These are phyloP conservation scores for Lacanobia oleracea DNA, from an alignment of 2,888 invertebrate genomes.

Conservation along the genomic window DNA sequence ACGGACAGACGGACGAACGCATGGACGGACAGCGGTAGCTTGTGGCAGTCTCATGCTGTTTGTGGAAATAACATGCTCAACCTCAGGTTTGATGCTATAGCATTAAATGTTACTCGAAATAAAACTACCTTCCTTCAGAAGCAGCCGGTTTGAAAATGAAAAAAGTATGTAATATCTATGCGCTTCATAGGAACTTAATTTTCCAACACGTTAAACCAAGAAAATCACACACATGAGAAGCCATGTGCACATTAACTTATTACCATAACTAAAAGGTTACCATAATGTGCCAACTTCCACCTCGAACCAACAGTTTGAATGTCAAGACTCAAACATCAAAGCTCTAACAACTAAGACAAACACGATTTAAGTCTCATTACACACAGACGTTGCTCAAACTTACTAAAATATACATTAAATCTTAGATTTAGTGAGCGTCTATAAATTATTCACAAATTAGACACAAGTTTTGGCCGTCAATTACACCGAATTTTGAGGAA, in stretches of 20 bases:
- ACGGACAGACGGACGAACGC: no score
- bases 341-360: slow-evolving; percentile 54
- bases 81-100: no score
- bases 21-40: no score
- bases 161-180: not conserved
- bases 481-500: slow-evolving; percentile 49
- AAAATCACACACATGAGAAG: not conserved
- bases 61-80: no score
- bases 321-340: slow-evolving; percentile 53
- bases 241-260: slow-evolving; percentile 19
- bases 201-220: not conserved
- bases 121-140: not conserved
- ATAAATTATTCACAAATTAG: slow-evolving; percentile 60
- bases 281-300: slow-evolving; percentile 20
- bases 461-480: slow-evolving; percentile 51
- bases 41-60: no score
- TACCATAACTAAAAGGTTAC: slow-evolving; percentile 22
- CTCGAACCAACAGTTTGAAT: slow-evolving; percentile 47
- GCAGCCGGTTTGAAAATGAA: not conserved
- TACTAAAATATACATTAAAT: slow-evolving; percentile 61
- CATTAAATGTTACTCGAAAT: no score
- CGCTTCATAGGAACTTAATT: slow-evolving; percentile 10
- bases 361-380: slow-evolving; percentile 59
- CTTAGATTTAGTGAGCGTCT: slow-evolving; percentile 45
- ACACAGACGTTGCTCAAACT: slow-evolving; percentile 57